Conservation (phyloP, 2,113 vertebrate species). For the Nestor notabilis region DNA sequence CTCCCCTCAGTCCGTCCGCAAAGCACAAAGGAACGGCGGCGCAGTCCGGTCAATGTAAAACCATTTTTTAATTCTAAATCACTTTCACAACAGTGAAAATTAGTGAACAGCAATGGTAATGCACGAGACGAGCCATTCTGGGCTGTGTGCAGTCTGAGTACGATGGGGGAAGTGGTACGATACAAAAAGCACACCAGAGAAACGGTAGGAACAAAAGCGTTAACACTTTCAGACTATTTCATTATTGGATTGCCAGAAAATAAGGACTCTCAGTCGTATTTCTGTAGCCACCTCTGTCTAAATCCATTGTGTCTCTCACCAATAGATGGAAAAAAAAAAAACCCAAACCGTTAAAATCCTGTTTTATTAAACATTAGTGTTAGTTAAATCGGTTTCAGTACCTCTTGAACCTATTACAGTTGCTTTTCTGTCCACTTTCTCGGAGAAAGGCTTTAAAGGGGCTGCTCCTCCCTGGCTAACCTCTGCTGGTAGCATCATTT, state of each 20-base stretch:
- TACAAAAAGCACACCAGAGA: conserved; percentile 41
- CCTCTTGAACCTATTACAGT: not conserved
- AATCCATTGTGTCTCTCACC: not conserved
- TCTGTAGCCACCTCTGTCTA: not conserved
- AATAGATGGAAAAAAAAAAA: not conserved
- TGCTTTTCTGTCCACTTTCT: not conserved
- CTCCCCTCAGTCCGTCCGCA: not conserved
- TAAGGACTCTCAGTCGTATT: not conserved
- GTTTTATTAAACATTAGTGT: not conserved
- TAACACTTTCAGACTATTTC: not conserved
- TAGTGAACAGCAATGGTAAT: conserved; percentile 60
- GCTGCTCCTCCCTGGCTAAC: not conserved
- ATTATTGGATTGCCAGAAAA: not conserved
- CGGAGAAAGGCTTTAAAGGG: not conserved
- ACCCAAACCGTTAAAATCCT: not conserved
- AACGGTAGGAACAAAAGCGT: not conserved
- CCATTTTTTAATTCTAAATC: conserved; percentile 79
- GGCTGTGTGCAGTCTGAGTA: conserved; percentile 33
- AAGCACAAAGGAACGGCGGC: not conserved
- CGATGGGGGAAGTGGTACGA: not conserved
- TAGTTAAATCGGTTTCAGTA: not conserved
- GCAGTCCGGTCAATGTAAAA: conserved; percentile 69
- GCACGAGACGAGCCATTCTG: conserved; percentile 12
- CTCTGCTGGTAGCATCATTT: not conserved
- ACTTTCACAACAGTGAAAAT: conserved; percentile 84